Base-by-base conservation (phyloP, 2,888 invertebrate genomes). In the Panorpa germanica region DNA sequence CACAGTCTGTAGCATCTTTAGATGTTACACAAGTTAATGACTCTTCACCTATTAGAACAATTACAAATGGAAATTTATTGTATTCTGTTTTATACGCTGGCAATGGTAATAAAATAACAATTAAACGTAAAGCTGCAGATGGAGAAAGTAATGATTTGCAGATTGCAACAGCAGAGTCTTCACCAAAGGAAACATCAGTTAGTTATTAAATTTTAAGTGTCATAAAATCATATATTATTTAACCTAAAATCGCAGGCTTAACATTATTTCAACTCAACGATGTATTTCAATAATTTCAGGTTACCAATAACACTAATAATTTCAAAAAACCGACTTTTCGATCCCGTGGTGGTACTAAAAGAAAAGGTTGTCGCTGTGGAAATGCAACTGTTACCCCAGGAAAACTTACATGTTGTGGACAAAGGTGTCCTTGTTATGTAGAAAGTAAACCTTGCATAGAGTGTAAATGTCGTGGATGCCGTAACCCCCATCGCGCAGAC, bases 361-460 rank as follows among this genome's bases (percentile, higher is more conserved):
- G 73, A 41, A 69, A 70, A 54, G 82, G 83, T 9, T 91, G 90
- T 48, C 65, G 88, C 35, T 91, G 91, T 58, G 90, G 90, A 4
- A 82, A 83, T 53, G 82, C 86, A 1, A 83, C 88, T 0, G 70
- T 81, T 2, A 76, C 76, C 11, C 86, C 88, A 1, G 86, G 86
- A 4, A 86, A 83, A 49, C 54, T 88, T 24, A 90, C 90, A 0
- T 93, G 91, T 47, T 86, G 90, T 46, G 90, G 90, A 0, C 88
- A 88, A 49, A 60, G 91, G 37, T 93, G 91, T 56, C 86, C 88
- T 0, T 93, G 91, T 53, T 93, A 91, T 52, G 83, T 85, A 4
- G 81, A 81, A 39, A 78, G 81, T 39, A 81, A 82, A 49, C 77
- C 83, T 1, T 93, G 91, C 48, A 63, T 76, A 5, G 82, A 81